Conservation (phyloP, 2,797 vertebrate species). For the Pygocentrus nattereri region DNA sequence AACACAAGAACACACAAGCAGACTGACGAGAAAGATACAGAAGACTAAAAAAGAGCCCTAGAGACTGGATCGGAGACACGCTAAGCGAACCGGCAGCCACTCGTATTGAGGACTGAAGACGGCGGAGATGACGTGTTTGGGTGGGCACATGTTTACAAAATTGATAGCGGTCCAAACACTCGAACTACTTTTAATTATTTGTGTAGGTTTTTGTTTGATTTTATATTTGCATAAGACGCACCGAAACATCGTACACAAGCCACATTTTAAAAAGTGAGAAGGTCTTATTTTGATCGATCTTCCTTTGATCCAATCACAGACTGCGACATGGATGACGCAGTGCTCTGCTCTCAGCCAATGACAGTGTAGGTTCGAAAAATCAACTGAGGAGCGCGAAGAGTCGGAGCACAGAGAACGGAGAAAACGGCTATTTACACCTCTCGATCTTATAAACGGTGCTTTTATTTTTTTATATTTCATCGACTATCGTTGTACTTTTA, state of each 20-base stretch:
- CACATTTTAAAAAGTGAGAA: constrained; percentile 4
- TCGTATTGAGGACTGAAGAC: too few species aligned
- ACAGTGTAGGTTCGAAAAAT: constrained; percentile 42
- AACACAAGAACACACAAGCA: not conserved
- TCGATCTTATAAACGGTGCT: not conserved
- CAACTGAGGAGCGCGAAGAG: constrained; percentile 77
- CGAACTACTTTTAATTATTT: too few species aligned
- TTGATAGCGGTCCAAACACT: too few species aligned
- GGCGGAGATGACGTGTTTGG: too few species aligned
- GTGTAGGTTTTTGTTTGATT: not conserved
- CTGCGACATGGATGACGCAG: constrained; percentile 26
- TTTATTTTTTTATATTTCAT: not conserved
- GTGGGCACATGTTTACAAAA: too few species aligned
- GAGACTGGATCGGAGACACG: too few species aligned
- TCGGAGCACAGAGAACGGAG: constrained; percentile 61
- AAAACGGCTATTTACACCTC: constrained; percentile 74
- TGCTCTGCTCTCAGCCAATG: constrained; percentile 52
- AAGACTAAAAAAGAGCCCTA: not conserved
- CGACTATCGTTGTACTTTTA: not conserved
- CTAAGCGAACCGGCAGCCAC: too few species aligned
- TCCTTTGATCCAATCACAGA: constrained; percentile 23
- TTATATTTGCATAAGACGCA: not conserved
- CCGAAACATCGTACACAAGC: not conserved
- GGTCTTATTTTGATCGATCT: constrained; percentile 21
- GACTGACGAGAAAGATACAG: not conserved